These are phyloP conservation scores for Rotaria macrura DNA, from an alignment of 2,888 invertebrate genomes.

Conservation along the genomic window DNA sequence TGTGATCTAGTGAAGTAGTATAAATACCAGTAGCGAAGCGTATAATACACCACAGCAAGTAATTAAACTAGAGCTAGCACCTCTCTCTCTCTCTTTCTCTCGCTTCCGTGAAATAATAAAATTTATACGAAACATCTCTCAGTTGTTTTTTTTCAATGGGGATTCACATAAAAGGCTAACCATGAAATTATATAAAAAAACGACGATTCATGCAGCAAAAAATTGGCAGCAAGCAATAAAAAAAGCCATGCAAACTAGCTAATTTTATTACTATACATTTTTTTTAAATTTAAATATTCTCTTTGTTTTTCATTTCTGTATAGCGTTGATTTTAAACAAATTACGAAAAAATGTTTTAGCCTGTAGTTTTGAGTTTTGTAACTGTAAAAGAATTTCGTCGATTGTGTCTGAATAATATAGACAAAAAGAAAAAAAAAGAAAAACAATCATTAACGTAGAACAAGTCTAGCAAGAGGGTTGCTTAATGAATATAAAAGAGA, in stretches of 20 bases:
- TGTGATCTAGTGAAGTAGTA: background rate
- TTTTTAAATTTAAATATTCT: background rate
- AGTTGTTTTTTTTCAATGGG: background rate
- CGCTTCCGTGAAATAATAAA: background rate
- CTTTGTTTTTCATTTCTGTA: background rate
- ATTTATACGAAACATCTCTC: background rate
- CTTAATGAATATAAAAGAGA: background rate
- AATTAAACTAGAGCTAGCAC: background rate
- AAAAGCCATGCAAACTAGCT: background rate
- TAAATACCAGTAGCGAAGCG: background rate
- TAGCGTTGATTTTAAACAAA: background rate
- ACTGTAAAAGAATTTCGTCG: background rate
- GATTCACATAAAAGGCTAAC: background rate
- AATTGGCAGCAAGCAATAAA: background rate
- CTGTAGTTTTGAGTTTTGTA: background rate
- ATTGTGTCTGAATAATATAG: background rate
- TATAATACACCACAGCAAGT: background rate
- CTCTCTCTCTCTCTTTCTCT: background rate
- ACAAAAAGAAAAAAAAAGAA: background rate
- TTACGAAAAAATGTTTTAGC: slow-evolving; percentile 19
- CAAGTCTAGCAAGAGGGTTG: background rate
- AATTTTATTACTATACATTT: background rate
- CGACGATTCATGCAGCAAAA: background rate
- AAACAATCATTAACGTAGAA: background rate
- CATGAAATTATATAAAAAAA: background rate